Evolutionary conservation across 2,113 vertebrate species (phyloP).

Genomic region (Clupea harengus): DNA sequence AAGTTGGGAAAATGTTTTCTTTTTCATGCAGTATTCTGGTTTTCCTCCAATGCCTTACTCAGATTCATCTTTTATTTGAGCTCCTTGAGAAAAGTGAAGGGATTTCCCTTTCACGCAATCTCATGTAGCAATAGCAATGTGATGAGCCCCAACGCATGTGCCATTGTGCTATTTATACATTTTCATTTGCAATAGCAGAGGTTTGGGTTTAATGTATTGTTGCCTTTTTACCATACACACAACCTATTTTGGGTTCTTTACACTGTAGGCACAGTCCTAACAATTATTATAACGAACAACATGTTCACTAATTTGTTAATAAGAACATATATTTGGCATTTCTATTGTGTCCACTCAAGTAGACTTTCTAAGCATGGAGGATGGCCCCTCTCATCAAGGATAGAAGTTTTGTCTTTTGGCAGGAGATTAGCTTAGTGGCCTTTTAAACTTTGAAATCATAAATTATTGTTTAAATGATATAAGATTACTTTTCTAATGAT

Average conservation of each 20-base stretch:
- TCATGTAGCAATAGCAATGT: not conserved
- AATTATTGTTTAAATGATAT: not conserved
- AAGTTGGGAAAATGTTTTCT: not conserved
- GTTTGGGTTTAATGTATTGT: not conserved
- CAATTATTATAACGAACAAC: not conserved
- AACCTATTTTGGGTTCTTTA: not conserved
- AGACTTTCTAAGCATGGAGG: not conserved
- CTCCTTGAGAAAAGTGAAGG: not conserved
- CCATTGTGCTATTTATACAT: not conserved
- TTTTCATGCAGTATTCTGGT: not conserved
- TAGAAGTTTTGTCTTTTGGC: not conserved
- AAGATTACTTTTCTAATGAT: not conserved
- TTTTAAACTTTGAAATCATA: not conserved
- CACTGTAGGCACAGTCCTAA: not conserved
- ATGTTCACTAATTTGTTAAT: not conserved
- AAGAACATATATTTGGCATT: not conserved
- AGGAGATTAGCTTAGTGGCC: not conserved
- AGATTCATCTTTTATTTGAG: not conserved
- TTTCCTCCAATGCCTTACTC: not conserved
- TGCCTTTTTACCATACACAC: not conserved
- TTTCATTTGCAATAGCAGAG: not conserved
- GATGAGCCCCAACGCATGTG: not conserved
- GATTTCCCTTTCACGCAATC: not conserved
- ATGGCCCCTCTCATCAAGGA: not conserved
- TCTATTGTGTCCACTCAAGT: not conserved